Conservation (phyloP, 1,140 invertebrate genomes). For the Microplitis mediator region DNA sequence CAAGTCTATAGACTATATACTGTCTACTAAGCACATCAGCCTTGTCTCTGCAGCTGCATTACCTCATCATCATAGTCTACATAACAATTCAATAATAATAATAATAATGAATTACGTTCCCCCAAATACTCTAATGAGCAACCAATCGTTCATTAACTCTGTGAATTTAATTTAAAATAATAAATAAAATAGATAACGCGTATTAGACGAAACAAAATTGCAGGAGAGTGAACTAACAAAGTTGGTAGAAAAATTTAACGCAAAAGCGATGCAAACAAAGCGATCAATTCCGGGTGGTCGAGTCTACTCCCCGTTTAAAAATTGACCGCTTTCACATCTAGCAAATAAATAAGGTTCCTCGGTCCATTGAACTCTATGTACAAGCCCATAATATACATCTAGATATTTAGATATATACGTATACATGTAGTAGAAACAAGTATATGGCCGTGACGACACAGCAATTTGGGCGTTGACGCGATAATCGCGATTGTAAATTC, state of each 20-base stretch:
- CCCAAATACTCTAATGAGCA: too few relatives aligned
- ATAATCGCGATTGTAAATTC: slow-evolving; percentile 52
- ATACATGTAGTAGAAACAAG: neutral
- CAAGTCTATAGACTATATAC: neutral
- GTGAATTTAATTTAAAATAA: too few relatives aligned
- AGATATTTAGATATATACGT: neutral
- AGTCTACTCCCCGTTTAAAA: slow-evolving; percentile 37
- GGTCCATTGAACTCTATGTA: slow-evolving; percentile 17
- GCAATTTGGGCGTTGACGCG: slow-evolving; percentile 46
- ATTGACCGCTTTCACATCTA: slow-evolving; percentile 44
- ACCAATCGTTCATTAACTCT: too few relatives aligned
- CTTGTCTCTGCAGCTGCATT: too few relatives aligned
- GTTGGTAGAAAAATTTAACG: neutral
- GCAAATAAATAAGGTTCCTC: slow-evolving; percentile 46
- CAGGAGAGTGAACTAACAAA: neutral
- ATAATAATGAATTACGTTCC: too few relatives aligned
- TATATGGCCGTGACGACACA: neutral
- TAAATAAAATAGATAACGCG: too few relatives aligned
- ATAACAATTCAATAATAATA: too few relatives aligned
- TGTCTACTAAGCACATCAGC: too few relatives aligned
- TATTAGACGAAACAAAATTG: too few relatives aligned
- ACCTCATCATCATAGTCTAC: too few relatives aligned
- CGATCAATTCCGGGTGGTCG: slow-evolving; percentile 52
- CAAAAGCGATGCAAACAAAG: slow-evolving; percentile 47
- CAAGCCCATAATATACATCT: too few relatives aligned